Evolutionary conservation across 2,797 vertebrate species (phyloP), one percentile per base, ranked within the genome.

Genomic region (Rhinoraja longicauda): DNA sequence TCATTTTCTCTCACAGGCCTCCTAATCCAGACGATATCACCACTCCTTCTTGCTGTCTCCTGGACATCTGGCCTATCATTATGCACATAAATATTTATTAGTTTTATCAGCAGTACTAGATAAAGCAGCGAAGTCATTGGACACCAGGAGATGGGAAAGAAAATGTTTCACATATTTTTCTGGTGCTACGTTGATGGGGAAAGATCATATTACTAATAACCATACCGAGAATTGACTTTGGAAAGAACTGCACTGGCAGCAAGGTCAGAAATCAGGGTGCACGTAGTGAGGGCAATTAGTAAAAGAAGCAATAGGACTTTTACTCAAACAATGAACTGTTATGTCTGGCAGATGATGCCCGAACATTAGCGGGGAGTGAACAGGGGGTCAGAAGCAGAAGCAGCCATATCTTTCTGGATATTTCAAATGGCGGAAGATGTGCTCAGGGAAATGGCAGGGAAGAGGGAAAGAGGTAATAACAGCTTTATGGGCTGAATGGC

Each of bases 41-140:
- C 62, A 67, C 84, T 88, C 84, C n/a, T 88, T 36, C 17, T 64
- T 67, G 32, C 59, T 32, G 84, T 67, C 84, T 88, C n/a, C n/a
- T 1, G 1, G 15, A 64, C 84, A 88, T 3, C 59, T 67, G 62
- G 64, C 32, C 59, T 88, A 67, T 67, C 62, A 88, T 67, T 88
- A 67, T 36, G 67, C 12, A 3, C 84, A 67, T 67, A 88, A 88
- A 67, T 88, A 62, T 32, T 86, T 64, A 64, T 88, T 9, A 32
- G 17, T 36, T 36, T 67, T 64, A 67, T 67, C n/a, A 21, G n/a
- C 9, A n/a, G 29, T n/a, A n/a, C n/a, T 88, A 32, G 84, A 36
- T 88, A n/a, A n/a, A 64, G 36, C n/a, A 5, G 59, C 36, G n/a
- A 32, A 36, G n/a, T 21, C 17, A 24, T 6, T 67, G 62, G 84